Base-by-base conservation (phyloP, 2,888 invertebrate species). In the Trisateles emortualis region DNA sequence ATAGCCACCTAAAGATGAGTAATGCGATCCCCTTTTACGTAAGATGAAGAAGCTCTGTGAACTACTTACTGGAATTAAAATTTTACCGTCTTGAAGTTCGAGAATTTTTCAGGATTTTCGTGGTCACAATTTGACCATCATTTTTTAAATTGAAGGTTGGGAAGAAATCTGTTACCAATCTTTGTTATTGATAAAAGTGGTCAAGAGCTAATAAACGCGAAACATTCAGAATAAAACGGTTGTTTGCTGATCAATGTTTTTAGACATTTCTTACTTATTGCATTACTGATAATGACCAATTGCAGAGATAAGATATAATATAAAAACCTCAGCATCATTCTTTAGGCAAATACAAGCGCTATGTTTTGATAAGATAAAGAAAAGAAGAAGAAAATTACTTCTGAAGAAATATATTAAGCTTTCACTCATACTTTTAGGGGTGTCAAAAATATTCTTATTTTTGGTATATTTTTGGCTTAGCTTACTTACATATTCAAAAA, bases 51-150 rank as follows among this genome's bases (percentile, higher is more conserved):
- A 61, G 48, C 55, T 55, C 42, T 53, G 46, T 53, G 52, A 57
- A 64, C 52, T 59, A 67, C 68, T 70, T 68, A 61, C 65, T 56
- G 61, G 11, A 69, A 73, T 72, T 72, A 72, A 70, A 73, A 70
- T 58, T 59, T 47, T 17, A 54, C 52, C 53, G 53, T 38, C 16
- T 46, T 55, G 16, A 48, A 47, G 46, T 58, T 49, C 47, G 43
- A 50, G 54, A 48, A 56, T 48, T 52, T 55, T 57, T 52, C 39
- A 49, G 39, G 39, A 17, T 22, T 39, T 36, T 36, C 36, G 11
- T 19, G 5, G 14, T 9, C 16, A 9, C 19, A 38, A 38, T 38
- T 38, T 19, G 36, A n/a, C 19, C 8, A 35, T 3, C 9, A 19
- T 3, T n/a, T n/a, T n/a, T n/a, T n/a, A n/a, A n/a, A n/a, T n/a